Evolutionary conservation across 2,797 vertebrate species (phyloP), one percentile per base, ranked within the genome.

Genomic region (Myotis daubentonii): DNA sequence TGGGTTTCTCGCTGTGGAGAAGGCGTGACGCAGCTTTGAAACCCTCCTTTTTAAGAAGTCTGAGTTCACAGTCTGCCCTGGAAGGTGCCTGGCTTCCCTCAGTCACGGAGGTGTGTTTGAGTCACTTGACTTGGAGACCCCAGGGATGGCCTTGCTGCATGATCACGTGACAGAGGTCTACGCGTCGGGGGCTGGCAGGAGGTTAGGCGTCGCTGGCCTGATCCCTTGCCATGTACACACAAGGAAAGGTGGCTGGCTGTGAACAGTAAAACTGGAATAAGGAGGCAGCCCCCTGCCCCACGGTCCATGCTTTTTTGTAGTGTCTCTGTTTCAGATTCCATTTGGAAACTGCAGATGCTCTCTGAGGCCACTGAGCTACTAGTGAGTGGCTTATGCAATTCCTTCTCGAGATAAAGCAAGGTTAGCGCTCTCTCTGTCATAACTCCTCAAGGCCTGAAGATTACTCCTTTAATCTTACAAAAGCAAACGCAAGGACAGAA

Each of bases 401-500:
- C 82, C 55, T 76, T 65, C 89, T 93, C 15, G 2, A 90, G 94
- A 94, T 92, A 76, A 83, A 88, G 44, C 47, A 51, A 70, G 71
- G 55, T 62, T 93, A 65, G 41, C 47, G 1, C 44, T 16, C 36
- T 84, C 44, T 38, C 41, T 84, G 71, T 90, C 88, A 25, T 87
- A 89, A 80, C 49, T 94, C 83, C 78, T 88, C 92, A 86, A 89
- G 76, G 85, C 68, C 92, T 57, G 47, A 93, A 28, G 15, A 71
- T 70, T 72, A 79, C 78, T 83, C 70, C 81, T 97, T 88, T 94
- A 92, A 95, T 93, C 95, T 94, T 94, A 83, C 38, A 92, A 95
- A 97, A 97, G 91, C 96, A 96, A 97, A 94, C 55, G 93, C 25
- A 81, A 90, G 96, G 94, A 96, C 94, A 95, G 93, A 96, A 97